Conservation (phyloP, 2,113 vertebrate species). For the Oreochromis spilurus region DNA sequence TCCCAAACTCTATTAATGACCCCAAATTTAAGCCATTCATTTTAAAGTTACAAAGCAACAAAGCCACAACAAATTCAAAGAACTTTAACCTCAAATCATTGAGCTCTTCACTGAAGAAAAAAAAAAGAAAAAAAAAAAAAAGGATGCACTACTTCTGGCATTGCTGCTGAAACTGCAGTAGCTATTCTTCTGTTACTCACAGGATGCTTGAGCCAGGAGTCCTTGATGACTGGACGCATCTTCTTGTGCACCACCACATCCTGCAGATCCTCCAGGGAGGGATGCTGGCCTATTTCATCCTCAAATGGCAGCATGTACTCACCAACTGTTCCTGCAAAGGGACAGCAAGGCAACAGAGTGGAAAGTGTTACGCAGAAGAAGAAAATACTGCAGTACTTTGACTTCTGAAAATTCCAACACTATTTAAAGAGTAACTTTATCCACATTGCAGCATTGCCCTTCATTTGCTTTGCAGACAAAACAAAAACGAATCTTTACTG, state of each 20-base stretch:
- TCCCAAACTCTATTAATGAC: neutral
- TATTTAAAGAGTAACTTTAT: neutral
- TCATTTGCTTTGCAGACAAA: neutral
- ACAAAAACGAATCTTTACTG: neutral
- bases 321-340: slow-evolving; percentile 79
- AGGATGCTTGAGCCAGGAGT: slow-evolving; percentile 95
- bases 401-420: neutral
- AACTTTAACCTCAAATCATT: neutral
- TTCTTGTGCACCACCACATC: slow-evolving; percentile 98
- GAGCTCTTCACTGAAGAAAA: neutral
- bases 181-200: slow-evolving; percentile 74
- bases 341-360: neutral
- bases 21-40: neutral
- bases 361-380: neutral
- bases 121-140: accelerated
- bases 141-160: slow-evolving; percentile 3
- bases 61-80: neutral
- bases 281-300: slow-evolving; percentile 96
- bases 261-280: slow-evolving; percentile 97
- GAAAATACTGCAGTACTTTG: neutral
- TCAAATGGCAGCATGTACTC: slow-evolving; percentile 98
- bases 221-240: slow-evolving; percentile 92
- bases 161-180: neutral
- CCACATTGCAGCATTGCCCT: neutral
- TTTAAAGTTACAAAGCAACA: neutral